phyloP scores from a whole-genome alignment of 2,888 invertebrate species.

The Brassicogethes aeneus region DNA sequence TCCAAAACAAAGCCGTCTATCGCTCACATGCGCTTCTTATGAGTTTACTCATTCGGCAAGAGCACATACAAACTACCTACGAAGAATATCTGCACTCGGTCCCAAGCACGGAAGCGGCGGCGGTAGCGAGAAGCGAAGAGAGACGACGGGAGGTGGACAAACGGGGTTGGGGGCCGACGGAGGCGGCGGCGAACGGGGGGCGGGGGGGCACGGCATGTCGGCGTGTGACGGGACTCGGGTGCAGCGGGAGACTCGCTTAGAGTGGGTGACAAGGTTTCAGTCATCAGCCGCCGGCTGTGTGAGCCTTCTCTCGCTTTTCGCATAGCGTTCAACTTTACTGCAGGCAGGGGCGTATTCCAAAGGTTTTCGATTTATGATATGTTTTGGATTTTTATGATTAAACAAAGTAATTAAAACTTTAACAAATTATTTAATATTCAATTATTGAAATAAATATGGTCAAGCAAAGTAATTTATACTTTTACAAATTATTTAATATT shows the following conservation, averaged over 20 bases:
- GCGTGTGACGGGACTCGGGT: conserved; percentile 27
- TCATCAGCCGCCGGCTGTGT: conserved; percentile 30
- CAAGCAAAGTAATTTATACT: no score
- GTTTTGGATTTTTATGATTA: no score
- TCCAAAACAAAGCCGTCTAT: no score
- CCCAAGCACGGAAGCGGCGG: conserved; percentile 19
- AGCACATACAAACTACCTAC: no score
- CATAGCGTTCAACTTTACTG: neutral
- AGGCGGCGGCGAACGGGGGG: conserved; percentile 27
- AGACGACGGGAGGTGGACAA: conserved; percentile 15
- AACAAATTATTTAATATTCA: no score
- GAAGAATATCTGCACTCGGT: neutral
- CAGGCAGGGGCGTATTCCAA: neutral
- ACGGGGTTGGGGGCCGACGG: conserved; percentile 22
- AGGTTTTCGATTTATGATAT: no score
- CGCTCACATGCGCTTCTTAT: no score
- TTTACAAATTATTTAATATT: no score
- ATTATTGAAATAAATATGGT: no score
- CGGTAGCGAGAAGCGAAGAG: conserved; percentile 20
- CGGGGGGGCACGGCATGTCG: conserved; percentile 23
- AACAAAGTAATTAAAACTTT: no score
- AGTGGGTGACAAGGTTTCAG: conserved; percentile 34
- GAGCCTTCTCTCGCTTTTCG: conserved; percentile 11
- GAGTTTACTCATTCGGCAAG: no score
- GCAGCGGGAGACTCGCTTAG: conserved; percentile 18